These are phyloP conservation scores for Nasonia vitripennis DNA, from an alignment of 1,140 invertebrate genomes.

Conservation along the genomic window DNA sequence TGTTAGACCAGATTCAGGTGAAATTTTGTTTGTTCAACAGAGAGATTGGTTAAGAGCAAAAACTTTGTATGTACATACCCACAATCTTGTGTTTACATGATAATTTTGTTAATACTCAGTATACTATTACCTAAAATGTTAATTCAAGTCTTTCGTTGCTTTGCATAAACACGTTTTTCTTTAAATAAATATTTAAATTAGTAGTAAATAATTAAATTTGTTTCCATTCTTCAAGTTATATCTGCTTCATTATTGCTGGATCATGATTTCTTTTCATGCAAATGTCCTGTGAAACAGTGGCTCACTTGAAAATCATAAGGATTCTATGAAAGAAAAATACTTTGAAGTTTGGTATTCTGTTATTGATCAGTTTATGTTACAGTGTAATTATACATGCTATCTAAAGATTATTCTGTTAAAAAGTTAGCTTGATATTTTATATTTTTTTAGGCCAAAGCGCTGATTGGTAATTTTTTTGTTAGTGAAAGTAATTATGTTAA, in stretches of 20 bases:
- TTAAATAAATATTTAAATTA: too few relatives aligned
- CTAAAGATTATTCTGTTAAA: neutral
- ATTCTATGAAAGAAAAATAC: neutral
- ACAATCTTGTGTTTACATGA: neutral
- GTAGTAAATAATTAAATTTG: too few relatives aligned
- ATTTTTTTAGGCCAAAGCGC: neutral
- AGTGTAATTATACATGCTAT: neutral
- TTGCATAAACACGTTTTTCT: too few relatives aligned
- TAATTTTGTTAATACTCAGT: neutral
- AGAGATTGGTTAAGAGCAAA: neutral
- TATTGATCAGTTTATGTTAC: neutral
- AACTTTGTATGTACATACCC: neutral
- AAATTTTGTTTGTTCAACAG: neutral
- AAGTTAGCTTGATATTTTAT: slow-evolving; percentile 19
- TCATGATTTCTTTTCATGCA: neutral
- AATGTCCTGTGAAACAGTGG: slow-evolving; percentile 1
- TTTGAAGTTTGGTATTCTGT: slow-evolving; percentile 7
- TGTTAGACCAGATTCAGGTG: neutral
- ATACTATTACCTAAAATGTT: neutral
- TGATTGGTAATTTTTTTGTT: neutral
- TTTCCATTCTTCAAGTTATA: neutral
- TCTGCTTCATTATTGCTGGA: neutral
- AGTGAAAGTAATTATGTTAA: neutral
- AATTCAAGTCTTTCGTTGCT: too few relatives aligned
- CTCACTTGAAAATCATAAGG: neutral